Evolutionary conservation across 1,140 invertebrate genomes (phyloP).

Genomic region (Drosophila tropicalis): DNA sequence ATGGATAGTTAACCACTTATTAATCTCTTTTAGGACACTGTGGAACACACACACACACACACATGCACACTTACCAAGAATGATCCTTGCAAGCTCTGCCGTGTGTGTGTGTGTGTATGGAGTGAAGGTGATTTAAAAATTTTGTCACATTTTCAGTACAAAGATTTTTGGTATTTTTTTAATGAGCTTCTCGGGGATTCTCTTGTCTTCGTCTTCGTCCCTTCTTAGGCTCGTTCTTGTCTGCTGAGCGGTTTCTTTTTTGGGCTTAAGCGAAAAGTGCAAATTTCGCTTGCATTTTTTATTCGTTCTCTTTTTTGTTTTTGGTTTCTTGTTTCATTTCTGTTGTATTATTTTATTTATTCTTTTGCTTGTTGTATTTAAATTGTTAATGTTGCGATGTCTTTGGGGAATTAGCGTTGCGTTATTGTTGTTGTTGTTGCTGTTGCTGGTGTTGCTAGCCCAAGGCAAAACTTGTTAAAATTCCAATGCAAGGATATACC

Average conservation of each 20-base stretch:
- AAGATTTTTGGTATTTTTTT: constrained; percentile 83
- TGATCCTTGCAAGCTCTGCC: constrained; percentile 27
- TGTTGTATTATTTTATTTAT: constrained; percentile 41
- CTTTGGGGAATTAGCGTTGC: constrained; percentile 77
- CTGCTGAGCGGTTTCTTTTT: constrained; percentile 20
- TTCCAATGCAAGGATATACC: constrained; percentile 54
- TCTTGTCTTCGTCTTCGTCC: constrained; percentile 24
- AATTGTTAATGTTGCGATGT: constrained; percentile 74
- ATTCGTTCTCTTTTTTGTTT: constrained; percentile 21
- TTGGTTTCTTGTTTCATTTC: constrained; percentile 29
- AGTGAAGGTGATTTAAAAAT: constrained; percentile 83
- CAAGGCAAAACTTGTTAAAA: constrained; percentile 73
- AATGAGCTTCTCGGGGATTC: constrained; percentile 81
- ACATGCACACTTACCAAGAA: not conserved
- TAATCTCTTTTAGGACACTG: not conserved
- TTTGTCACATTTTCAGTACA: constrained; percentile 83
- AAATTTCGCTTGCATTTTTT: constrained; percentile 62
- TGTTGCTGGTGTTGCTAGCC: constrained; percentile 51
- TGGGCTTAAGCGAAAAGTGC: constrained; percentile 59
- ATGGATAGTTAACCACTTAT: not conserved
- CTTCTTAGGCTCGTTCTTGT: constrained; percentile 16
- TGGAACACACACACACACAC: not conserved
- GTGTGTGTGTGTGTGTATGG: constrained; percentile 21
- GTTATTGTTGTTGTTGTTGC: constrained; percentile 72
- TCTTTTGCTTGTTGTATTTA: constrained; percentile 68